Percentiles rank a stretch among this genome's conserved stretches.
These are phyloP conservation scores for Lasiommata megera DNA, from an alignment of 2,888 invertebrate species.

Conservation along the genomic window DNA sequence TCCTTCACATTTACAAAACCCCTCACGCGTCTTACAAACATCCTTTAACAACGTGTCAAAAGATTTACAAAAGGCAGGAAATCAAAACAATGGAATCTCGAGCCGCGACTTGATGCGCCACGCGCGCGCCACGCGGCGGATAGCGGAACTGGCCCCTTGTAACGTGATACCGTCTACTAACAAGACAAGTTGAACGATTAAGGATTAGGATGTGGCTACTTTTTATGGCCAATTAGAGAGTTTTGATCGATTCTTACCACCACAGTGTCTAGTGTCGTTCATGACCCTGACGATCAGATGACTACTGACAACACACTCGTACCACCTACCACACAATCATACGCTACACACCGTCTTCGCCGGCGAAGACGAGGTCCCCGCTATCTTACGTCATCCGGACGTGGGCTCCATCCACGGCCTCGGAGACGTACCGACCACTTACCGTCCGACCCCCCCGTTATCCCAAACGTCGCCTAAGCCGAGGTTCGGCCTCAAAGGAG, in stretches of 20 bases:
- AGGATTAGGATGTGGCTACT: constrained; percentile 4
- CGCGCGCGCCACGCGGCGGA: constrained; percentile 62
- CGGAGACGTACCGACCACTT: too few relatives aligned
- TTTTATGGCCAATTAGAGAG: constrained; percentile 8
- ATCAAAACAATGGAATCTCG: constrained; percentile 37
- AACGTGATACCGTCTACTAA: constrained; percentile 23
- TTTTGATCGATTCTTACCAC: neutral
- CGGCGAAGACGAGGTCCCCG: too few relatives aligned
- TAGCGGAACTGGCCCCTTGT: constrained; percentile 55
- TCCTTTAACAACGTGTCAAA: constrained; percentile 16
- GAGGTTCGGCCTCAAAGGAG: too few relatives aligned
- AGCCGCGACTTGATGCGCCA: constrained; percentile 38
- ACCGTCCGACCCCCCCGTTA: too few relatives aligned
- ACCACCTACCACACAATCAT: too few relatives aligned
- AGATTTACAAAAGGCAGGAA: constrained; percentile 34
- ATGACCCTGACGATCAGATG: too few relatives aligned
- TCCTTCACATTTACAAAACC: constrained; percentile 3
- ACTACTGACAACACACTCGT: too few relatives aligned
- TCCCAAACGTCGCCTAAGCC: too few relatives aligned
- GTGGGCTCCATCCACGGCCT: too few relatives aligned
- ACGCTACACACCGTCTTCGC: too few relatives aligned
- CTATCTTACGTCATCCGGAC: too few relatives aligned
- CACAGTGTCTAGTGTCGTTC: neutral
- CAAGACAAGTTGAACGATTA: constrained; percentile 14
- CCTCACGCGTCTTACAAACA: constrained; percentile 8